Evolutionary conservation across 1,140 invertebrate species (phyloP).

Genomic region (Galleria mellonella): DNA sequence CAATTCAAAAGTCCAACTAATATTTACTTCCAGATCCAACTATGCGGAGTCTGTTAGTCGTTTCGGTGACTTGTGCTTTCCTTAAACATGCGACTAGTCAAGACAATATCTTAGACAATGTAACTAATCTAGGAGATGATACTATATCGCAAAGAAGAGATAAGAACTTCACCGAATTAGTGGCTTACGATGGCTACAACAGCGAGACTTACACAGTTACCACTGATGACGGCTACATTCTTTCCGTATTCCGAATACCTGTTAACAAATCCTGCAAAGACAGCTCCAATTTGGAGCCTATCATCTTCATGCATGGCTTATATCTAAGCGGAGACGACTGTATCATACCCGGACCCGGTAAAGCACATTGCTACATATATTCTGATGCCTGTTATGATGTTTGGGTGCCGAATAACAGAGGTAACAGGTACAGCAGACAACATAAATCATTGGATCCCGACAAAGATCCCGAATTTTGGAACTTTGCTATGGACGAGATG

Average conservation of each 20-base stretch:
- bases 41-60: no score
- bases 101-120: no score
- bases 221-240: conserved; percentile 75
- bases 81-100: background rate
- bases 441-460: conserved; percentile 76
- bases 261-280: background rate
- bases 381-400: conserved; percentile 73
- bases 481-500: conserved; percentile 68
- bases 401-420: conserved; percentile 79
- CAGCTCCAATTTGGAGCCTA: background rate
- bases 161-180: conserved; percentile 71
- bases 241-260: conserved; percentile 73
- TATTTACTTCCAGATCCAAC: no score
- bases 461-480: conserved; percentile 75
- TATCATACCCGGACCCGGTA: conserved; percentile 15
- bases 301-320: conserved; percentile 18
- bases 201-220: conserved; percentile 70
- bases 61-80: no score
- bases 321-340: conserved; percentile 22
- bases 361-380: conserved; percentile 20
- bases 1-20: no score
- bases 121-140: no score
- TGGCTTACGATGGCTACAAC: conserved; percentile 72
- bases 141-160: conserved; percentile 10
- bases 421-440: conserved; percentile 79